Percentiles rank a stretch among this genome's conserved stretches.
Evolutionary conservation across 1,140 invertebrate species (phyloP).

Genomic region (Ladona fulva): DNA sequence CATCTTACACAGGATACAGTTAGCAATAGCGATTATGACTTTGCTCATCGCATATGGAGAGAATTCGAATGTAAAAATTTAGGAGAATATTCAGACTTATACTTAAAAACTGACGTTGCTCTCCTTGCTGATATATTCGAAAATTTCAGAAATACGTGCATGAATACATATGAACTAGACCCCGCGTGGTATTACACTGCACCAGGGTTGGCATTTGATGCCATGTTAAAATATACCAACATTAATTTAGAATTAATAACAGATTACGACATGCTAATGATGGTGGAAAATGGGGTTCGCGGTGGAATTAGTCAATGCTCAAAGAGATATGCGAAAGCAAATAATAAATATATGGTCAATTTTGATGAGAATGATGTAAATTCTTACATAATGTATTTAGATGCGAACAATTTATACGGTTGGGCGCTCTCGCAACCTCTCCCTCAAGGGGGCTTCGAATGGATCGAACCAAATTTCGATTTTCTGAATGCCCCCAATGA

Average conservation of each 20-base stretch:
- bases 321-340: not conserved
- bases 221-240: constrained; percentile 25
- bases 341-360: not conserved
- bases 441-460: constrained; percentile 23
- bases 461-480: constrained; percentile 16
- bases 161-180: constrained; percentile 25
- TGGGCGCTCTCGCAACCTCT: constrained; percentile 24
- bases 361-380: constrained; percentile 23
- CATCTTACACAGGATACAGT: constrained; percentile 11
- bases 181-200: constrained; percentile 27
- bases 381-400: constrained; percentile 28
- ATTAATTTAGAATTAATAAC: constrained; percentile 24
- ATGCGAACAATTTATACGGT: constrained; percentile 29
- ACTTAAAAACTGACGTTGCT: not conserved
- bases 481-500: not conserved
- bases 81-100: not conserved
- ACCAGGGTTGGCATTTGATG: constrained; percentile 28
- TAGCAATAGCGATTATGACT: not conserved
- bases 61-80: constrained; percentile 4
- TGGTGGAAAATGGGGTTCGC: constrained; percentile 14
- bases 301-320: not conserved
- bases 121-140: not conserved
- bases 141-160: not conserved
- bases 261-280: constrained; percentile 24
- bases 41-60: not conserved